A percentile compares a stretch with the other conserved stretches of the same genome.
Conservation (phyloP, 2,888 invertebrate genomes). For the Cantharis nigra region DNA sequence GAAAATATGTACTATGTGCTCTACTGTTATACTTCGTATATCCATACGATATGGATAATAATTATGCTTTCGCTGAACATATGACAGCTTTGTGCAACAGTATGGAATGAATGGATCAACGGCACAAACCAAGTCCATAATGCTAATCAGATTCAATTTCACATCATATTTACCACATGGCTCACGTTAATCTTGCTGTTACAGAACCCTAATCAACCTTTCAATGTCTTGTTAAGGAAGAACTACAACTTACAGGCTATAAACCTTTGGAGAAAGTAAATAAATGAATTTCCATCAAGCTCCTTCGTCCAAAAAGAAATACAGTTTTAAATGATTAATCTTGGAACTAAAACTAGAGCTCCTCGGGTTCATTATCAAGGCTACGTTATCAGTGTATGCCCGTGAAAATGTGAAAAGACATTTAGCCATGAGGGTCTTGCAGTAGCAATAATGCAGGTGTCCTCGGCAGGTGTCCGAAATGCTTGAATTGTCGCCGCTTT, state of each 20-base stretch:
- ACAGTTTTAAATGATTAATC: background rate
- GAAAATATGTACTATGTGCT: no score
- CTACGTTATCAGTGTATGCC: background rate
- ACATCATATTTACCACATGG: background rate
- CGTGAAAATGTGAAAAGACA: background rate
- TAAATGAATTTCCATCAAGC: background rate
- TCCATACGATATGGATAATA: no score
- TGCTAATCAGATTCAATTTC: background rate
- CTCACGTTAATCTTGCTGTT: background rate
- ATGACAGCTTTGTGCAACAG: background rate
- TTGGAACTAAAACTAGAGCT: background rate
- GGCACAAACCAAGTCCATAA: background rate
- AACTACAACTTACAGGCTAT: background rate
- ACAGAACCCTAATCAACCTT: background rate
- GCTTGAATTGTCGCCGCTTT: slow-evolving; percentile 39
- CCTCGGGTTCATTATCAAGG: background rate
- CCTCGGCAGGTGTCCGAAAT: slow-evolving; percentile 39
- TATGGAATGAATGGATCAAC: background rate
- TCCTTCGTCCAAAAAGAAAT: background rate
- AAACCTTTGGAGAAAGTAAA: background rate
- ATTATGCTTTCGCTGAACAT: background rate
- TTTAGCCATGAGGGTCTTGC: slow-evolving; percentile 1
- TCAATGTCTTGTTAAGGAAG: background rate
- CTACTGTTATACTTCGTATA: no score
- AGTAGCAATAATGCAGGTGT: slow-evolving; percentile 20